Conservation (phyloP, 1,140 invertebrate genomes). For the Lordiphosa stackelbergi region DNA sequence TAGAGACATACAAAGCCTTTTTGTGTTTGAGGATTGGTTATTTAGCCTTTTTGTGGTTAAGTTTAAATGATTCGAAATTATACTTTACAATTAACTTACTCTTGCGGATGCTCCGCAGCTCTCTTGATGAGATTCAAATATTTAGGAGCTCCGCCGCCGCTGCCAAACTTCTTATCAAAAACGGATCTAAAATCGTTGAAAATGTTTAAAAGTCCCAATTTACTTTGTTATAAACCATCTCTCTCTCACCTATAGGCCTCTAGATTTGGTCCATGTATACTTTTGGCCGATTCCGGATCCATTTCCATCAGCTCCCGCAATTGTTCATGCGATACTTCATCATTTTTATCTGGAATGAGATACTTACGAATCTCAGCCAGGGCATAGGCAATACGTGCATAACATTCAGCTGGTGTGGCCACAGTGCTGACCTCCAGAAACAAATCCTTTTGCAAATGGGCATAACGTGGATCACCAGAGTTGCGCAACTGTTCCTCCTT, state of each 20-base stretch:
- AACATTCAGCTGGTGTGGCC: constrained; percentile 90
- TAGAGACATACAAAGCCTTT: constrained; percentile 2
- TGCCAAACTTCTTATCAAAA: constrained; percentile 64
- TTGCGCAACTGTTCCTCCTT: constrained; percentile 92
- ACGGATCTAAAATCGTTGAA: constrained; percentile 41
- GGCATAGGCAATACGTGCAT: constrained; percentile 89
- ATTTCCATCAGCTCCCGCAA: constrained; percentile 73
- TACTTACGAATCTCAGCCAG: constrained; percentile 87
- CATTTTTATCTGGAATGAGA: constrained; percentile 83
- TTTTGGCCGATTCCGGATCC: constrained; percentile 67
- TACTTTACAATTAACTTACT: constrained; percentile 75
- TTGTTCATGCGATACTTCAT: constrained; percentile 73
- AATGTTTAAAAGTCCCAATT: not conserved
- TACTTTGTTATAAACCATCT: not conserved
- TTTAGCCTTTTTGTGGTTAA: constrained; percentile 14
- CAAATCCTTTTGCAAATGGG: constrained; percentile 91
- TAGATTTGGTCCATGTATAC: constrained; percentile 53
- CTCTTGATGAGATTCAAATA: constrained; percentile 59
- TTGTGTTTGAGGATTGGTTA: not conserved
- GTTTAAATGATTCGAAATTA: constrained; percentile 54
- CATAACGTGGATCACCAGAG: constrained; percentile 90
- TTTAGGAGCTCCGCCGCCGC: constrained; percentile 46
- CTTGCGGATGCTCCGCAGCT: constrained; percentile 68
- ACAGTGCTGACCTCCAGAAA: constrained; percentile 92
- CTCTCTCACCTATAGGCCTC: constrained; percentile 53